These are phyloP conservation scores for Chlamydotis undulata DNA, from an alignment of 2,113 vertebrate genomes.

Conservation along the genomic window DNA sequence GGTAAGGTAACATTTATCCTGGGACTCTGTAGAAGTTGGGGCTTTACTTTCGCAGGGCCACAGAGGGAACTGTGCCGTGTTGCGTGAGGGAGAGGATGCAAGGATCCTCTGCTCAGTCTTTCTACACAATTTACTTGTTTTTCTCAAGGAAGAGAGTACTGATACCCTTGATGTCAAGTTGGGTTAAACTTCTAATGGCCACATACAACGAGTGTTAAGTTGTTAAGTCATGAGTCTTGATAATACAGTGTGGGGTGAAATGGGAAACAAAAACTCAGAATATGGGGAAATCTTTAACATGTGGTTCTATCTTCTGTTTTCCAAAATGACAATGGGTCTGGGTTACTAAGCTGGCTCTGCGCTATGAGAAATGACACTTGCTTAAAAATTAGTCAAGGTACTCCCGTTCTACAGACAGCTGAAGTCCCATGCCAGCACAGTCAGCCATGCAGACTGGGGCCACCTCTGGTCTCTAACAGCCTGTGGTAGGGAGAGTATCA, in stretches of 20 bases:
- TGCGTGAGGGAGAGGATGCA: not conserved
- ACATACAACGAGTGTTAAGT: not conserved
- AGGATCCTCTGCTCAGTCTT: not conserved
- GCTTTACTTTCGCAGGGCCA: not conserved
- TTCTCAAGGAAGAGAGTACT: not conserved
- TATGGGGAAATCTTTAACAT: not conserved
- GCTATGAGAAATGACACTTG: not conserved
- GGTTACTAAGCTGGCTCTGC: not conserved
- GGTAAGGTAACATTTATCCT: not conserved
- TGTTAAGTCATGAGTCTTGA: not conserved
- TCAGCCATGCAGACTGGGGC: not conserved
- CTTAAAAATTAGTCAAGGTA: not conserved
- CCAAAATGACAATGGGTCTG: not conserved
- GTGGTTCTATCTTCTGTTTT: not conserved
- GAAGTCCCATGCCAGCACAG: accelerated
- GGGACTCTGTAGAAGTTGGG: not conserved
- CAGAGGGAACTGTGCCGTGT: not conserved
- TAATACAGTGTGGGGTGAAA: not conserved
- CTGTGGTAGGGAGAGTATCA: accelerated
- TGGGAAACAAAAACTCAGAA: not conserved
- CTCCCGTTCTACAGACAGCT: not conserved
- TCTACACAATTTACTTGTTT: not conserved
- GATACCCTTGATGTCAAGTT: too few relatives aligned
- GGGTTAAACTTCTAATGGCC: not conserved
- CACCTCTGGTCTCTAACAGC: not conserved